phyloP scores from a whole-genome alignment of 1,140 invertebrate genomes.

The Lineus longissimus region DNA sequence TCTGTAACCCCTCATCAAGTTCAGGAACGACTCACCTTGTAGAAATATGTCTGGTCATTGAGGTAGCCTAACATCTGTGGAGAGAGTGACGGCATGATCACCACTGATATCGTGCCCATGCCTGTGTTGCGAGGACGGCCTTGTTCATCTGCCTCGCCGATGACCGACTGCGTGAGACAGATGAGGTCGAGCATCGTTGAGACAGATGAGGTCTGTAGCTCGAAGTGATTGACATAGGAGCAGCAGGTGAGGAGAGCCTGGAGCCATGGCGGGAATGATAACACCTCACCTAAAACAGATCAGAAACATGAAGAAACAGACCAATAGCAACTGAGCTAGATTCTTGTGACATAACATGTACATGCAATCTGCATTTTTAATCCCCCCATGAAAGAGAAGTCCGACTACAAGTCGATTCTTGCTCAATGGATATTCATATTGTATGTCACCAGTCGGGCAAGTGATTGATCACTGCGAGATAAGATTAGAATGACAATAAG shows the following conservation, averaged over 20 bases:
- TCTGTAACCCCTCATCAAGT: no score
- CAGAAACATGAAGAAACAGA: slow-evolving; percentile 13
- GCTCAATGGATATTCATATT: no score
- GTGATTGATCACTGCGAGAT: no score
- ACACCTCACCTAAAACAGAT: slow-evolving; percentile 24
- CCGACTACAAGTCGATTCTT: no score
- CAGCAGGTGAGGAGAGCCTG: slow-evolving; percentile 67
- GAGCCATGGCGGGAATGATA: slow-evolving; percentile 69
- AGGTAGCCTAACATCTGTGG: slow-evolving; percentile 64
- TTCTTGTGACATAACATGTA: no score
- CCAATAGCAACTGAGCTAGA: no score
- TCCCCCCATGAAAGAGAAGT: background rate
- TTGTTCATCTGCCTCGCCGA: slow-evolving; percentile 5
- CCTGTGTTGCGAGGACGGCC: background rate
- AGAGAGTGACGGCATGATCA: slow-evolving; percentile 66
- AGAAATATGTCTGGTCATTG: slow-evolving; percentile 64
- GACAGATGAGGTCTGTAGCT: slow-evolving; percentile 67
- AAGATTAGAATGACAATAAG: no score
- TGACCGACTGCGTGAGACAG: slow-evolving; percentile 54
- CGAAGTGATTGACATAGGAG: slow-evolving; percentile 63
- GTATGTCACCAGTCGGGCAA: no score
- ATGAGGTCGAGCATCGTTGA: slow-evolving; percentile 73
- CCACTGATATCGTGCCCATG: slow-evolving; percentile 62
- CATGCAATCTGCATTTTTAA: background rate
- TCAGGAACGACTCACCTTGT: slow-evolving; percentile 56